Conservation (phyloP, 2,888 invertebrate species). For the Amiota mariae region DNA sequence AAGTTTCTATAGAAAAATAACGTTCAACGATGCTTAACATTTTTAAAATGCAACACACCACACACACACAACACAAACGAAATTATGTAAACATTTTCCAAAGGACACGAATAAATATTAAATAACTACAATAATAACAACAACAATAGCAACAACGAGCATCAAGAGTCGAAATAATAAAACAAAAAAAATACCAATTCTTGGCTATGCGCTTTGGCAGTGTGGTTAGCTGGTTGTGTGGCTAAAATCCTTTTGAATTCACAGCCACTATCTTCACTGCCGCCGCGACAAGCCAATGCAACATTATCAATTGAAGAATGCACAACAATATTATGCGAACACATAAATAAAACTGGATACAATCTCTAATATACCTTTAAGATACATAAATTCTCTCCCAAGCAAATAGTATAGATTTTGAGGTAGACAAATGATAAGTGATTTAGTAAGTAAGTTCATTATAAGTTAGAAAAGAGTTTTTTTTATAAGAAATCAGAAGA, state of each 20-base stretch:
- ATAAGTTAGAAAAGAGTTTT: too few relatives aligned
- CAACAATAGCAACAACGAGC: neutral
- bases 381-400: neutral
- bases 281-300: conserved; percentile 80
- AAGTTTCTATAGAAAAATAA: neutral
- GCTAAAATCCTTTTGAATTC: conserved; percentile 68
- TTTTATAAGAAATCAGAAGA: too few relatives aligned
- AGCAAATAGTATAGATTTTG: neutral
- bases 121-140: neutral
- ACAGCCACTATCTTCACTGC: conserved; percentile 98
- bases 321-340: neutral
- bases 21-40: neutral
- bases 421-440: too few relatives aligned
- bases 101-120: too few relatives aligned
- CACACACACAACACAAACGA: neutral
- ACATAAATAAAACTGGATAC: too few relatives aligned
- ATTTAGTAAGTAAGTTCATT: too few relatives aligned
- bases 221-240: conserved; percentile 99
- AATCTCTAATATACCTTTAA: too few relatives aligned
- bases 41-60: neutral
- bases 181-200: conserved; percentile 32
- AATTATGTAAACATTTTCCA: neutral
- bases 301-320: conserved; percentile 44
- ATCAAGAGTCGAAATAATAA: too few relatives aligned
- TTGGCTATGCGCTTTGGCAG: conserved; percentile 89